phyloP scores from a whole-genome alignment of 2,797 vertebrate genomes.

The Eulemur albifrons region DNA sequence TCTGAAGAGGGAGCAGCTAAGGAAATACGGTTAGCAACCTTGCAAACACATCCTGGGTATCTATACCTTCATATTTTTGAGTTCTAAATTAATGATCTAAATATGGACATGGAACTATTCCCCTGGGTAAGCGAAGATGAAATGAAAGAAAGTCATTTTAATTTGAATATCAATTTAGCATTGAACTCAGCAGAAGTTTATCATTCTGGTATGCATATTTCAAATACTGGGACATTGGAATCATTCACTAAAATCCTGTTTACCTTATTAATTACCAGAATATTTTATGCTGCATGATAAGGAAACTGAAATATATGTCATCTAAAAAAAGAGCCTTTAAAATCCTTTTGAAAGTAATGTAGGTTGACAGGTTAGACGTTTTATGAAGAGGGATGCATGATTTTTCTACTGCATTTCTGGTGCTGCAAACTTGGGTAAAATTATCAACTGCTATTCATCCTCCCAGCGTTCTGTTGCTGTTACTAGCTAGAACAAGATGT shows the following conservation, averaged over 20 bases:
- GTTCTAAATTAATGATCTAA: constrained; percentile 75
- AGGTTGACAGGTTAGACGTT: neutral
- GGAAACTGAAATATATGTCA: neutral
- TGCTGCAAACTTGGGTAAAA: neutral
- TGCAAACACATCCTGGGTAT: neutral
- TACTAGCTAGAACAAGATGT: neutral
- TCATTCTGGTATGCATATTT: constrained; percentile 70
- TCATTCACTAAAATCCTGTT: constrained; percentile 50
- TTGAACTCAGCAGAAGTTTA: constrained; percentile 65
- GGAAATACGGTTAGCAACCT: neutral
- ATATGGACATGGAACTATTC: constrained; percentile 52
- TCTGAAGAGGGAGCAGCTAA: neutral
- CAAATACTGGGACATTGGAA: neutral
- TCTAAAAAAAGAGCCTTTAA: constrained; percentile 27
- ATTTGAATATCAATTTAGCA: constrained; percentile 78
- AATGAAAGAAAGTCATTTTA: constrained; percentile 77
- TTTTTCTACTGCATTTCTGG: neutral
- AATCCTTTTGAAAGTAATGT: neutral
- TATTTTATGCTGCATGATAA: constrained; percentile 30
- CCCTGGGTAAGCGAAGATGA: constrained; percentile 26
- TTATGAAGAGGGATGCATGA: neutral
- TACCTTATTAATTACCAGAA: constrained; percentile 72
- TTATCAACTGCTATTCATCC: neutral
- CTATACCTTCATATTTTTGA: neutral
- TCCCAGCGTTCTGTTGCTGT: neutral